These are phyloP conservation scores for Lagopus muta DNA, from an alignment of 2,113 vertebrate genomes.

Conservation along the genomic window DNA sequence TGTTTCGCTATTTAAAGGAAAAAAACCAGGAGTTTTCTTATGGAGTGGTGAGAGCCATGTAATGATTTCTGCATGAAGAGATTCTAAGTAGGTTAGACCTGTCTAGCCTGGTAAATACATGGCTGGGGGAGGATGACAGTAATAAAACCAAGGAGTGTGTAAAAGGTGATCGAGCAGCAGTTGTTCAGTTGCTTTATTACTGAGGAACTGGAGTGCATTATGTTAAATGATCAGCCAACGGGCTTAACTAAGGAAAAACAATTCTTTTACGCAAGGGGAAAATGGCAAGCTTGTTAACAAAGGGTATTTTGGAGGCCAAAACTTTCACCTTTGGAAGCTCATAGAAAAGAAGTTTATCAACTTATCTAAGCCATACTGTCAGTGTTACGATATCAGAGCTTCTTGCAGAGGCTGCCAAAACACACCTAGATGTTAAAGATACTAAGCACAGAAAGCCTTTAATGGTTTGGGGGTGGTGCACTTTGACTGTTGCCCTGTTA, in stretches of 20 bases:
- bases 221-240: not conserved
- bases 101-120: not conserved
- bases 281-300: not conserved
- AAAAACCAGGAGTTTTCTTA: not conserved
- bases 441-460: not conserved
- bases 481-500: not conserved
- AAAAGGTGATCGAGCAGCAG: not conserved
- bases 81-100: not conserved
- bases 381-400: not conserved
- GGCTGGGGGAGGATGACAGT: not conserved
- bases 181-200: not conserved
- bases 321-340: not conserved
- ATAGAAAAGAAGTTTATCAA: not conserved
- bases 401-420: not conserved
- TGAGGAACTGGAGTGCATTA: not conserved
- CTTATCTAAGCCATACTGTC: not conserved
- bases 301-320: not conserved
- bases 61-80: not conserved
- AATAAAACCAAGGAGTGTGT: not conserved
- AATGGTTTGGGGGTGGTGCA: not conserved
- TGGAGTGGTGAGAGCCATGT: not conserved
- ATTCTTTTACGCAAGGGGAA: not conserved
- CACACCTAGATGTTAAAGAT: not conserved
- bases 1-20: not conserved
- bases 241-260: not conserved